phyloP scores from a whole-genome alignment of 2,888 invertebrate genomes.

The Drosophila stalkeri region DNA sequence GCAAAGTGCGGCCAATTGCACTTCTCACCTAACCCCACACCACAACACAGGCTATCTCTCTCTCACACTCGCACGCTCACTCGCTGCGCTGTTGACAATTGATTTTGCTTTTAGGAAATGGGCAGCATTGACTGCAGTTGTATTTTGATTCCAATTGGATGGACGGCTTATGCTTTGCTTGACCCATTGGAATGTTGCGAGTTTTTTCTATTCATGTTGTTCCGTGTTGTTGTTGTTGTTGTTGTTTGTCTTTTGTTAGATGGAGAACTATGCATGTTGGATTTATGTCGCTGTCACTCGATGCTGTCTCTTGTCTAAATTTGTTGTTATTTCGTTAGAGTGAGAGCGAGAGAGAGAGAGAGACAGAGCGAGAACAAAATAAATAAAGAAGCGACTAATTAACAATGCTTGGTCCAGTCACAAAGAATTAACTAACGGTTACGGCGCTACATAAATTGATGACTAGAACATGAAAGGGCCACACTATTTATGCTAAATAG shows the following conservation, averaged over 20 bases:
- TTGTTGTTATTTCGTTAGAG: constrained; percentile 13
- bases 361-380: not conserved
- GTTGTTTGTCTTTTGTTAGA: constrained; percentile 18
- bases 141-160: constrained; percentile 34
- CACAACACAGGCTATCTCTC: not conserved
- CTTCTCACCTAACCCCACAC: not conserved
- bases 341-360: not conserved
- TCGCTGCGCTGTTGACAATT: constrained; percentile 25
- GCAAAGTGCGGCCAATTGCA: not conserved
- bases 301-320: constrained; percentile 23
- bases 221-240: constrained; percentile 6
- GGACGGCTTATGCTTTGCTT: constrained; percentile 67
- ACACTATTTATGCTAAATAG: constrained; percentile 40
- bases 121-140: constrained; percentile 48
- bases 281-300: constrained; percentile 48
- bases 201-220: constrained; percentile 15
- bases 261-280: constrained; percentile 40
- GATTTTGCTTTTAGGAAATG: constrained; percentile 48
- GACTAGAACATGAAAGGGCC: constrained; percentile 34
- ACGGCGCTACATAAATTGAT: constrained; percentile 43
- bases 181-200: constrained; percentile 47
- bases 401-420: constrained; percentile 46
- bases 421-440: constrained; percentile 55
- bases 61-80: not conserved
- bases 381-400: constrained; percentile 55